Conservation (phyloP, 2,888 invertebrate species). For the Harpagoxenus sublaevis region DNA sequence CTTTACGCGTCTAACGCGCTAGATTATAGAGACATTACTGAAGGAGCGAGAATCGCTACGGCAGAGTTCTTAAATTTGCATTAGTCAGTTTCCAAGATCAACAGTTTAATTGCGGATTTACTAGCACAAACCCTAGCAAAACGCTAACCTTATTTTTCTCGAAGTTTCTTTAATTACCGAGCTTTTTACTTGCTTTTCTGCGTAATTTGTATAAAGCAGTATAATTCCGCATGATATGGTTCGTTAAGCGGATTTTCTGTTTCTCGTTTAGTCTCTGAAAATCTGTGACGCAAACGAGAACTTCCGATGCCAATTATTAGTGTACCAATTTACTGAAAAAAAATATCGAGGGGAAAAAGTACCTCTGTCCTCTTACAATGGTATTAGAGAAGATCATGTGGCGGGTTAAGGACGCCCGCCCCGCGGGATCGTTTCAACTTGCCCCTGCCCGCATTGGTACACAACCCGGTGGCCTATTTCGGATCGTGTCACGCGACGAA, state of each 20-base stretch:
- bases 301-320: conserved; percentile 5
- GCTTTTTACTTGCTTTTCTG: not conserved
- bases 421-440: conserved; percentile 6
- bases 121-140: not conserved
- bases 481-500: conserved; percentile 45
- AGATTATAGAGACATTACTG: not conserved
- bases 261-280: not conserved
- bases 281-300: not conserved
- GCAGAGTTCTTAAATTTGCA: not conserved
- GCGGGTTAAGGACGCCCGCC: not conserved
- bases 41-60: not conserved
- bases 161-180: conserved; percentile 17
- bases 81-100: not conserved
- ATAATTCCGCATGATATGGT: not conserved
- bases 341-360: not conserved
- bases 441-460: too few relatives aligned
- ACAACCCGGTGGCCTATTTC: conserved; percentile 54
- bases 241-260: not conserved
- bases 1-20: too few relatives aligned
- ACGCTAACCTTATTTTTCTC: not conserved
- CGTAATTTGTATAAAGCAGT: not conserved
- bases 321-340: not conserved
- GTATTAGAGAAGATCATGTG: not conserved
- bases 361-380: too few relatives aligned
- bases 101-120: not conserved